Evolutionary conservation across 2,797 vertebrate genomes (phyloP), one percentile per base, ranked within the genome.

Genomic region (Smutsia temminckii): DNA sequence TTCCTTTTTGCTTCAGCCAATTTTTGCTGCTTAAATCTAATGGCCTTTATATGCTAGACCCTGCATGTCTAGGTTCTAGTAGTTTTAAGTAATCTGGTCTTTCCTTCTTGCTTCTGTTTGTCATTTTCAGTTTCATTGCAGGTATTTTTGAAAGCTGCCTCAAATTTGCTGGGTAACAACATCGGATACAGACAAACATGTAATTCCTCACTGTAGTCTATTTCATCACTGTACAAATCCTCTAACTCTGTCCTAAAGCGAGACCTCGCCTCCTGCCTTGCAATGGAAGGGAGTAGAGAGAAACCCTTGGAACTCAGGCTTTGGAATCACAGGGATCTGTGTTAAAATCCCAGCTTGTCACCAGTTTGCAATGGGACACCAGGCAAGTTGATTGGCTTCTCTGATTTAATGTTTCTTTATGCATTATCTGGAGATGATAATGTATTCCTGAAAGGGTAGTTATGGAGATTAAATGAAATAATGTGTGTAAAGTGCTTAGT

Each of bases 111-210:
- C 16, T 53, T 72, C 2, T 27, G 53, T 61, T 27, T 85, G 34
- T 78, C 68, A 6, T 88, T 95, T 95, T 53, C 40, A 49, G 42
- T 85, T 91, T 91, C 57, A 61, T 21, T 78, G 40, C 7, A 32
- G 3, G 20, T 29, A 90, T 59, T 96, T 91, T 89, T 77, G 49
- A 92, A 95, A 88, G 27, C 29, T 72, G 34, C 57, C 49, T 96
- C 69, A 89, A 77, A 55, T 89, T 77, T 55, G 17, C 81, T 83
- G 53, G 16, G 17, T 68, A 90, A 71, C 57, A 95, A 89, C 63
- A 6, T 80, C 37, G 32, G 5, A 74, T 64, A 57, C 17, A 87
- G 57, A 79, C 14, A 92, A 77, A 64, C 46, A 80, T 17, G 49
- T 25, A 85, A 79, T 92, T 89, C 25, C 51, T 95, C 27, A 34